These are phyloP conservation scores for Entomobrya proxima DNA, from an alignment of 2,888 invertebrate species.

Conservation along the genomic window DNA sequence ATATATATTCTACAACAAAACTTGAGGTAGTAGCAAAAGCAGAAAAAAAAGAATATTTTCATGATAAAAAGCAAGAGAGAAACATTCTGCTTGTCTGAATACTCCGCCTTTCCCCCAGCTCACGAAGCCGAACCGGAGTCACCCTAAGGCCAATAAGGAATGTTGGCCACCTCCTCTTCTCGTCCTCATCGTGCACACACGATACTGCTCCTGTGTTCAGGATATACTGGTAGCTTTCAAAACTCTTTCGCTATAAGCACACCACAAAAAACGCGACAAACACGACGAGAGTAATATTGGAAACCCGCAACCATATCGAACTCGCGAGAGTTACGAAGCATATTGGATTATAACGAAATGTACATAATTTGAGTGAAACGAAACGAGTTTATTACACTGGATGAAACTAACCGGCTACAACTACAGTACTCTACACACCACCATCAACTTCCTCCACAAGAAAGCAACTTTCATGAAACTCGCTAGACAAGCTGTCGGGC, in stretches of 20 bases:
- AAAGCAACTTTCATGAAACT: conserved; percentile 9
- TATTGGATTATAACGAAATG: conserved; percentile 57
- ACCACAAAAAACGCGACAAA: not conserved
- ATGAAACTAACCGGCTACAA: not conserved
- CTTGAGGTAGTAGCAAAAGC: not conserved
- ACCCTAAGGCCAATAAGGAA: conserved; percentile 69
- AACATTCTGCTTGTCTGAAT: conserved; percentile 42
- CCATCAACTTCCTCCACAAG: not conserved
- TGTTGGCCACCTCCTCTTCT: conserved; percentile 68
- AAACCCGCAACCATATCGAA: not conserved
- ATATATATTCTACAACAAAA: not conserved
- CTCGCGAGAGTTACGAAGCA: conserved; percentile 11
- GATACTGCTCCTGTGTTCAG: not conserved
- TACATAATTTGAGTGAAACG: conserved; percentile 39
- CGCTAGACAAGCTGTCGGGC: conserved; percentile 67
- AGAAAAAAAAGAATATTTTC: not conserved
- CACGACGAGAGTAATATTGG: not conserved
- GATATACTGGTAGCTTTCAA: not conserved
- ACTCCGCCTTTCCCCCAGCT: conserved; percentile 62
- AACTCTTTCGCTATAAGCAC: not conserved
- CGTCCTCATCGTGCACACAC: conserved; percentile 32
- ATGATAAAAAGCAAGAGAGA: not conserved
- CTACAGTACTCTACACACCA: not conserved
- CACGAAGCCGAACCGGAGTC: conserved; percentile 62
- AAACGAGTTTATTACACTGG: conserved; percentile 32